Percentiles rank a stretch among this genome's conserved stretches.
Evolutionary conservation across 2,113 vertebrate genomes (phyloP).

Genomic region (Lampris megalopsis): DNA sequence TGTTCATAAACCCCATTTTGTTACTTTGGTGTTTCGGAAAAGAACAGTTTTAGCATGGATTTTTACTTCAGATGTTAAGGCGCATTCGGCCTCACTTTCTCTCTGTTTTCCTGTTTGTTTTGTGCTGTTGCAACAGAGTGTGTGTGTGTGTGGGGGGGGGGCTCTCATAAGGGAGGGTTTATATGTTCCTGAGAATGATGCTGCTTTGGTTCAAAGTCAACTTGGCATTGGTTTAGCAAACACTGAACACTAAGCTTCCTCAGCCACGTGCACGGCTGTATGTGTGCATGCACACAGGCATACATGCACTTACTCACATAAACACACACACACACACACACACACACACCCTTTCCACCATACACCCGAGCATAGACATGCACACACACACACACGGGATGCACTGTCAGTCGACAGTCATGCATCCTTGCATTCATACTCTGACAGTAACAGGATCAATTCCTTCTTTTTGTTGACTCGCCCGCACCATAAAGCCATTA

Average conservation of each 20-base stretch:
- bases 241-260: neutral
- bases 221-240: slow-evolving; percentile 12
- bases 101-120: neutral
- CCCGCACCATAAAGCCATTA: slow-evolving; percentile 12
- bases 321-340: slow-evolving; percentile 17
- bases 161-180: slow-evolving; percentile 9
- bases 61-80: neutral
- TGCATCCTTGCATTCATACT: slow-evolving; percentile 16
- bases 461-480: slow-evolving; percentile 45
- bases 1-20: slow-evolving; percentile 38
- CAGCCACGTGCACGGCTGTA: neutral
- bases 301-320: slow-evolving; percentile 20
- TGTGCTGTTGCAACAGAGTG: neutral
- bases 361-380: slow-evolving; percentile 25
- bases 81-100: neutral
- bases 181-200: slow-evolving; percentile 22
- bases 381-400: slow-evolving; percentile 46
- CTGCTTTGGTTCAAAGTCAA: slow-evolving; percentile 36
- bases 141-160: slow-evolving; percentile 7
- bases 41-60: slow-evolving; percentile 23
- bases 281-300: no score
- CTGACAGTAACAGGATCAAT: slow-evolving; percentile 33
- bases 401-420: slow-evolving; percentile 10
- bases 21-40: slow-evolving; percentile 18
- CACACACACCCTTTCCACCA: neutral